phyloP scores from a whole-genome alignment of 1,140 invertebrate genomes.

The Drosophila pandora region DNA sequence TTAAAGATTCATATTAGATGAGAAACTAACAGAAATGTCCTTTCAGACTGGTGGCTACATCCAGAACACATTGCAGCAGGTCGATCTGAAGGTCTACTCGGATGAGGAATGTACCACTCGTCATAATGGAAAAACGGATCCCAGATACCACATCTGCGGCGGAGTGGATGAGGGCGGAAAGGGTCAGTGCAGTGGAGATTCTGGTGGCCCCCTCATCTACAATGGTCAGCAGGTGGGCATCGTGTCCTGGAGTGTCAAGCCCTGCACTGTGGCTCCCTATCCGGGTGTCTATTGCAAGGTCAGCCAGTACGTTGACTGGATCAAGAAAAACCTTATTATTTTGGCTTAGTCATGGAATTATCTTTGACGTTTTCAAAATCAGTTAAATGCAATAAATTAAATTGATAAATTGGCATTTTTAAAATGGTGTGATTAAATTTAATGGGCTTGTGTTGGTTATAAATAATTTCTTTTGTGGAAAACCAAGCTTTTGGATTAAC shows the following conservation, averaged over 20 bases:
- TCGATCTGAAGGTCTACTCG: constrained; percentile 78
- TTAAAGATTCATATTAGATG: not conserved
- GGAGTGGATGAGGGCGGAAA: constrained; percentile 83
- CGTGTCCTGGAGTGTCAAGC: constrained; percentile 84
- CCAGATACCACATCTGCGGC: constrained; percentile 81
- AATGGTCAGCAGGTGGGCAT: constrained; percentile 78
- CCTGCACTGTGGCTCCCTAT: constrained; percentile 81
- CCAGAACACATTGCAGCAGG: constrained; percentile 77
- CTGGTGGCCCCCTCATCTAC: constrained; percentile 83
- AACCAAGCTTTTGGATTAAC: not conserved
- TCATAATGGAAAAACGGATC: constrained; percentile 59
- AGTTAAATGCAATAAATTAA: constrained; percentile 13
- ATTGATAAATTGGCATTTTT: constrained; percentile 19
- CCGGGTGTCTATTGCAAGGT: constrained; percentile 85
- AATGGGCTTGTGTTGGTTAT: not conserved
- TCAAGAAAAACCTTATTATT: constrained; percentile 64
- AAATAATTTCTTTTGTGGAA: not conserved
- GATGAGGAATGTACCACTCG: constrained; percentile 69
- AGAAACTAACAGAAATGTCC: not conserved
- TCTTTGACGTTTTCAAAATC: not conserved
- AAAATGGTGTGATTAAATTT: not conserved
- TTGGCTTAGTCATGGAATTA: constrained; percentile 48
- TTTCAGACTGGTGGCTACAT: constrained; percentile 76
- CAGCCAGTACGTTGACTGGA: constrained; percentile 83
- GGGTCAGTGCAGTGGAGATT: constrained; percentile 84